phyloP scores from a whole-genome alignment of 2,113 vertebrate species.

The Globicephala melas region DNA sequence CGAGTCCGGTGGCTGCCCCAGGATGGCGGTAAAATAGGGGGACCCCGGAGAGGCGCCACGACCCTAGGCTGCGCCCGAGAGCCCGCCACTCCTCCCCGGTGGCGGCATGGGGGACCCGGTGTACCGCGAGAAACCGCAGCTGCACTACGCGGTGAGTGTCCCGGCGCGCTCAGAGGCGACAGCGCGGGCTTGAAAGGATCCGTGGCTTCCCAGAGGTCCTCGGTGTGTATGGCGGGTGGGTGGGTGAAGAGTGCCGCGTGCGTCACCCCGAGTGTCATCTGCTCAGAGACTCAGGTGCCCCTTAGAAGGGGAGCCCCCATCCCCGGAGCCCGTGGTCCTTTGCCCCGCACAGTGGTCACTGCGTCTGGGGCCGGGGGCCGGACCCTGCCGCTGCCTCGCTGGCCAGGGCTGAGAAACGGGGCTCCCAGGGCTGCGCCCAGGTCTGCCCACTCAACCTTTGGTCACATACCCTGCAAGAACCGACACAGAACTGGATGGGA shows the following conservation, averaged over 20 bases:
- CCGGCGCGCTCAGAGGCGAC: not conserved
- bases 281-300: not conserved
- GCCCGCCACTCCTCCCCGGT: not conserved
- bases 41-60: not conserved
- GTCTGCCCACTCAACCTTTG: not conserved
- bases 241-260: not conserved
- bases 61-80: not conserved
- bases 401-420: not conserved
- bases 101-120: slow-evolving; percentile 86
- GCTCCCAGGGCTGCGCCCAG: not conserved
- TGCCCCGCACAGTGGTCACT: not conserved
- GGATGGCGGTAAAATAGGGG: slow-evolving; percentile 64
- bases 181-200: not conserved
- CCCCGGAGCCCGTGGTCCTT: not conserved
- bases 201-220: not conserved
- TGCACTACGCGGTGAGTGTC: slow-evolving; percentile 86
- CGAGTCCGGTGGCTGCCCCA: not conserved
- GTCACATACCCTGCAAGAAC: not conserved
- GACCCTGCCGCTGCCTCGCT: not conserved
- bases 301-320: not conserved
- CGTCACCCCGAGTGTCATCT: not conserved
- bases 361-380: not conserved
- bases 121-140: slow-evolving; percentile 82
- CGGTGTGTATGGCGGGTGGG: not conserved
- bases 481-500: not conserved